A percentile compares a stretch with the other conserved stretches of the same genome.
Conservation (phyloP, 1,140 invertebrate species). For the Hypsibius dujardini region DNA sequence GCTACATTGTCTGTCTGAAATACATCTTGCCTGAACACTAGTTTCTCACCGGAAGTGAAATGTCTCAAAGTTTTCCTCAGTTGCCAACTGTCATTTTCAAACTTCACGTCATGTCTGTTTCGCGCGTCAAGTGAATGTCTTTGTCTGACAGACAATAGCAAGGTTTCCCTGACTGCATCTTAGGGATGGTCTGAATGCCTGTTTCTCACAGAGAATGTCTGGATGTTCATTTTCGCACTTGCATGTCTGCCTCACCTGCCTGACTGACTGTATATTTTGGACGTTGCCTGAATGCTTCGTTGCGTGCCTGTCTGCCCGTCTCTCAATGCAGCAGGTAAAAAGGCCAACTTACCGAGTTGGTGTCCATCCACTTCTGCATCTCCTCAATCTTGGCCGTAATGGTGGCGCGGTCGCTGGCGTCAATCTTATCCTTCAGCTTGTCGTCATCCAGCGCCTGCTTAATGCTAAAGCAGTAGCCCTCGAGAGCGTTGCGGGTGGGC, state of each 20-base stretch:
- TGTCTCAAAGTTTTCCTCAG: no score
- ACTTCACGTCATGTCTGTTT: no score
- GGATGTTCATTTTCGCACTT: no score
- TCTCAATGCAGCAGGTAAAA: background rate
- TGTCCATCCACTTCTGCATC: slow-evolving; percentile 80
- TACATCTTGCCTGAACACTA: no score
- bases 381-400: slow-evolving; percentile 80
- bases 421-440: slow-evolving; percentile 44
- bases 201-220: no score
- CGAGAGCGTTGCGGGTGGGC: slow-evolving; percentile 66
- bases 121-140: no score
- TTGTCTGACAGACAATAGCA: no score
- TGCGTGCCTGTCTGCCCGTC: background rate
- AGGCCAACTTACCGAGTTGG: slow-evolving; percentile 56
- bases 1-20: no score
- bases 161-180: no score
- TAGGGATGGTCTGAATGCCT: no score
- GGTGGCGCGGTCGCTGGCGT: slow-evolving; percentile 62
- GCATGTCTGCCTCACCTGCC: background rate
- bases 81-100: no score
- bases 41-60: no score
- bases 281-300: background rate
- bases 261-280: background rate
- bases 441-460: slow-evolving; percentile 65
- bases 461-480: slow-evolving; percentile 89